Base-by-base conservation (phyloP, 2,797 vertebrate species). In the Sebastes oblongus region DNA sequence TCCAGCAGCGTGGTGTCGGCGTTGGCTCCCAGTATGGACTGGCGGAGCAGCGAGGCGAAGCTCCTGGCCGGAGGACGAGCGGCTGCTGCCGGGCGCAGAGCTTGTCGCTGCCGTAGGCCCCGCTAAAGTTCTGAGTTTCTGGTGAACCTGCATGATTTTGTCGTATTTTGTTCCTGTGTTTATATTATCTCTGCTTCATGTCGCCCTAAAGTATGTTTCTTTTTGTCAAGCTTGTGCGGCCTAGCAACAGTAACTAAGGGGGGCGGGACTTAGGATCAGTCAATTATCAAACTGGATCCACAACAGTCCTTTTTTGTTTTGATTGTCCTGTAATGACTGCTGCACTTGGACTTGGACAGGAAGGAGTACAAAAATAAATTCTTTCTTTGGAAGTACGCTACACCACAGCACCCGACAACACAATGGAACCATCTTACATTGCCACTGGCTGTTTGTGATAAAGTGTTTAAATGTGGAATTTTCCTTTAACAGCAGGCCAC, bases 401-500 rank as follows among this genome's bases (percentile, higher is more conserved):
- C 46, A 54, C n/a, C 8, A 52, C 56, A 46, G 16, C 5, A 46
- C 11, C n/a, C 18, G 4, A 8, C 24, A 1, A 20, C 20, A 42
- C 16, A 66, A 52, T 39, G 9, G 8, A 55, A 67, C 6, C 58
- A 55, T 25, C n/a, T 73, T 55, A 55, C 4, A 56, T 13, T 8
- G 3, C 9, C 4, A 50, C 2, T 5, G 4, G 12, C 10, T 3
- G 25, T 11, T 66, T 52, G n/a, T 32, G 22, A 59, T 4, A 13
- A 34, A 66, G 61, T 52, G 34, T 58, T 72, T 20, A 18, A 78
- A 72, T 55, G 52, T 36, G 16, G 24, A 36, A 27, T 39, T 50
- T 34, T 62, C 46, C 71, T 52, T 42, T 9, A 65, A 64, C 34
- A 62, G 8, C 1, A 0, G 12, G 25, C 4, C 30, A 72, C 52